These are phyloP conservation scores for Grapholita molesta DNA, from an alignment of 1,140 invertebrate species.

Conservation along the genomic window DNA sequence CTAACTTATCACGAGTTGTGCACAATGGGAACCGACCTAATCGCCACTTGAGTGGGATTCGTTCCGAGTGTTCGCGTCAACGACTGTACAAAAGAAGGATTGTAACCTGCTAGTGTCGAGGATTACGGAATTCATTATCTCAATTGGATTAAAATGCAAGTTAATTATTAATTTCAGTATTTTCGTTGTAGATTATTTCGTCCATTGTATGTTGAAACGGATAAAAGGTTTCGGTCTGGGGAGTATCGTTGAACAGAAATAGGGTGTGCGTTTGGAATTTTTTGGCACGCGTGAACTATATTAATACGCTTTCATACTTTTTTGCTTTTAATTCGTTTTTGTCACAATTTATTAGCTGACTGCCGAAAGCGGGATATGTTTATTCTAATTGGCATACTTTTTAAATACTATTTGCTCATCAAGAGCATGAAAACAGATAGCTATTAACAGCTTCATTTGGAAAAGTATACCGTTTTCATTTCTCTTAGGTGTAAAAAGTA, in stretches of 20 bases:
- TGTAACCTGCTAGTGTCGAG: not conserved
- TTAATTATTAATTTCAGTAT: not conserved
- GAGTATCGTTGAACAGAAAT: not conserved
- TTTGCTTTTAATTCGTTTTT: no score
- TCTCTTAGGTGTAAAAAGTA: no score
- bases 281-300: no score
- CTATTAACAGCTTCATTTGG: no score
- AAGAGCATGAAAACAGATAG: no score
- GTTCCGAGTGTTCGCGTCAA: not conserved
- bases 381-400: no score
- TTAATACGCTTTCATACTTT: no score
- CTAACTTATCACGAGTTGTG: conserved; percentile 51
- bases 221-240: not conserved
- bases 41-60: conserved; percentile 26
- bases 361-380: no score
- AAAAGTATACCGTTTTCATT: no score
- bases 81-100: not conserved
- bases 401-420: no score
- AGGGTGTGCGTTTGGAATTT: no score
- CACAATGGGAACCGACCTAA: conserved; percentile 38
- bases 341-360: no score
- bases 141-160: conserved; percentile 4
- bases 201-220: not conserved
- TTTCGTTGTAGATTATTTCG: not conserved
- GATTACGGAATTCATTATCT: not conserved